Evolutionary conservation across 1,140 invertebrate species (phyloP), one percentile per base, ranked within the genome.

Genomic region (Bacillus rossius): DNA sequence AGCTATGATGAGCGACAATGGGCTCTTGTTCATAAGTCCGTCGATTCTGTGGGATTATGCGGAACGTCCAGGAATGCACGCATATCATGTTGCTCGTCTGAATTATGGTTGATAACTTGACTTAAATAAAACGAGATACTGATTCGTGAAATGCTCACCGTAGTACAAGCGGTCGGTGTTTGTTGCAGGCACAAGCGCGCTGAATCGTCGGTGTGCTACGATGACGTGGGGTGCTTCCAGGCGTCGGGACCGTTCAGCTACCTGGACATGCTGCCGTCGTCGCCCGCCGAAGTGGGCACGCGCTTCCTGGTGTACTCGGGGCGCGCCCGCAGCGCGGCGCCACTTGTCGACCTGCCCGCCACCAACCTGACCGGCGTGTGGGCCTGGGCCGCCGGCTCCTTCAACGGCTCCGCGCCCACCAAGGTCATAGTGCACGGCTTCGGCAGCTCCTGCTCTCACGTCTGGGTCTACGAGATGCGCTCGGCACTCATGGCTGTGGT

Each of bases 351-450:
- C 53, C 74, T 90, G n/a, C 78, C 83, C 8, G 85, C 83, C 38
- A 75, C 80, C 49, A 86, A 88, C 67, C 80, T 86, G 73, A 81
- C 80, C 0, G 79, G 79, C 2, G 81, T 82, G 8, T 81, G 80
- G 74, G 69, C 76, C 61, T 83, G 82, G 81, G 80, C 81, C 0
- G 76, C 76, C 42, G 72, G 78, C 17, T 79, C 81, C 17, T 87
- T 87, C 70, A 86, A 88, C 65, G 72, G 76, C 10, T 80, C 79
- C 3, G 62, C 68, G 4, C 70, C 89, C 0, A 89, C 90, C 14
- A 91, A 94, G 71, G 84, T 98, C 20, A 90, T 98, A 58, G 91
- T 96, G 0, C 95, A 98, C 67, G 95, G 95, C 3, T 98, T 97
- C 68, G 91, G 93, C 1, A 92, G 91, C 43, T 89, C 88, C 64